Percentiles rank a stretch among this genome's conserved stretches.
These are phyloP conservation scores for Trissonchulus sp. DNA, from an alignment of 2,888 invertebrate species.

Conservation along the genomic window DNA sequence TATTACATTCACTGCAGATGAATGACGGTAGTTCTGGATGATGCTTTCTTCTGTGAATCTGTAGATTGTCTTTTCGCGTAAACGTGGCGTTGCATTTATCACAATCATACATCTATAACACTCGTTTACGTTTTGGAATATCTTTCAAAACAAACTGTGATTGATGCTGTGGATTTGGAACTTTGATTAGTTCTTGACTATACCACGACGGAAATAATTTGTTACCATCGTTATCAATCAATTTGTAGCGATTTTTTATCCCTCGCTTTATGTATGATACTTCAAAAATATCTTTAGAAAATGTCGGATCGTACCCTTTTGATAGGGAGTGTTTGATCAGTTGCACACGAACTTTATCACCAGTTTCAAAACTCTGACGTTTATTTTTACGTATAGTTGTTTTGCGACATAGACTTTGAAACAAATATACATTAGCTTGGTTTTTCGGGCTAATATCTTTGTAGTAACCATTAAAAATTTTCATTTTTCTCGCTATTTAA, in stretches of 20 bases:
- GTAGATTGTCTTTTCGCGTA: background rate
- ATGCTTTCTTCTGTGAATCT: background rate
- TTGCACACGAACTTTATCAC: constrained; percentile 5
- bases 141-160: background rate
- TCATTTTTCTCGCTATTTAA: constrained; percentile 20
- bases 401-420: background rate
- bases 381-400: background rate
- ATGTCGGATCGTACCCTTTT: constrained; percentile 10
- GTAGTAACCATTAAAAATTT: background rate
- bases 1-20: background rate
- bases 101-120: background rate
- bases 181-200: background rate
- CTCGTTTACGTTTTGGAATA: background rate
- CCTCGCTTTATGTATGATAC: background rate
- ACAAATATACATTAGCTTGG: background rate
- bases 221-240: background rate
- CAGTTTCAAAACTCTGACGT: constrained; percentile 4
- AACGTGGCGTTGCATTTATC: background rate
- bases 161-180: background rate
- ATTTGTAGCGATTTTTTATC: background rate
- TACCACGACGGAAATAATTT: background rate
- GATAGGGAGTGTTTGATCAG: background rate
- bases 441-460: constrained; percentile 3
- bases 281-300: background rate
- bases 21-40: background rate